Evolutionary conservation across 1,140 invertebrate species (phyloP).

Genomic region (Drosophila erecta): DNA sequence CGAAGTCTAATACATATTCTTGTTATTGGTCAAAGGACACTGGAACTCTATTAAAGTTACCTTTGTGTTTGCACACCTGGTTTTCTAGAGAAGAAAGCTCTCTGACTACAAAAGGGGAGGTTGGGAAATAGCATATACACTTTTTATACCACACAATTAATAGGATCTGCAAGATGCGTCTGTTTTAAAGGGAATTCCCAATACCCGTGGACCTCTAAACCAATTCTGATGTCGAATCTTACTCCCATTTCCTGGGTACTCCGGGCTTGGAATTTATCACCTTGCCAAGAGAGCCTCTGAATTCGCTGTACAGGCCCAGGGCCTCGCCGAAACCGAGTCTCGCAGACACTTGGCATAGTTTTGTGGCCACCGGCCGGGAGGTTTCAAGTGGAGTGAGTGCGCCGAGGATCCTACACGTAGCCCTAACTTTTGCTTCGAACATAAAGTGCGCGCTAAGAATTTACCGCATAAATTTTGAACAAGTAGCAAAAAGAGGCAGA

Average conservation of each 20-base stretch:
- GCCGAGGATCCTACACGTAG: conserved; percentile 65
- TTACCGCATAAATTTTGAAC: conserved; percentile 82
- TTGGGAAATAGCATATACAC: not conserved
- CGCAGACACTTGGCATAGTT: conserved; percentile 81
- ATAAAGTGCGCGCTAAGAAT: conserved; percentile 83
- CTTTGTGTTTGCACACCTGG: too few relatives aligned
- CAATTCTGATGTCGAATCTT: not conserved
- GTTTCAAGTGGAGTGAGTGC: not conserved
- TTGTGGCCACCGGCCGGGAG: conserved; percentile 42
- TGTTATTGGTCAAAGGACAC: not conserved
- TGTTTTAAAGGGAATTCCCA: not conserved
- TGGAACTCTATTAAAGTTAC: too few relatives aligned
- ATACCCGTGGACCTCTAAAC: not conserved
- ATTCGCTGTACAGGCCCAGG: conserved; percentile 8
- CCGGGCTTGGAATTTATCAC: conserved; percentile 41
- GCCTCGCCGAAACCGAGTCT: conserved; percentile 18
- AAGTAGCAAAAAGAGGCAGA: conserved; percentile 75
- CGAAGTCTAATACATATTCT: not conserved
- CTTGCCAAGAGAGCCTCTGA: conserved; percentile 20
- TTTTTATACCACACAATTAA: not conserved
- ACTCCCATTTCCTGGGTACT: conserved; percentile 11
- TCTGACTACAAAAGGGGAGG: not conserved
- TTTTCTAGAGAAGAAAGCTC: too few relatives aligned
- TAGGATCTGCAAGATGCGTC: conserved; percentile 1
- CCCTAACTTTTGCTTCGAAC: conserved; percentile 83